phyloP scores from a whole-genome alignment of 2,888 invertebrate species.

The Cordilura impudica region DNA sequence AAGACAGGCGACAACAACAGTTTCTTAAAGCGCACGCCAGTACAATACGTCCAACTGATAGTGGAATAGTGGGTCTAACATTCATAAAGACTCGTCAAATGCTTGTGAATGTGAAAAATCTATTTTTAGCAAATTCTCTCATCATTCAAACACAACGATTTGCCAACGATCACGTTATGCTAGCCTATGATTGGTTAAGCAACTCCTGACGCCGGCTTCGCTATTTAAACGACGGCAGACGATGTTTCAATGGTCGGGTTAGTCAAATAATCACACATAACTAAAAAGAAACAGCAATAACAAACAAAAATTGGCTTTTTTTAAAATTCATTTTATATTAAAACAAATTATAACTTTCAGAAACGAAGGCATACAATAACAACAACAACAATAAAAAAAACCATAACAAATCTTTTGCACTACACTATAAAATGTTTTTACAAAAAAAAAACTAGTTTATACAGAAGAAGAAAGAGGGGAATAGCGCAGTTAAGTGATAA shows the following conservation, averaged over 20 bases:
- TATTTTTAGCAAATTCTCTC: slow-evolving; percentile 66
- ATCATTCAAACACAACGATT: slow-evolving; percentile 61
- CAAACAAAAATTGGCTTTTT: slow-evolving; percentile 17
- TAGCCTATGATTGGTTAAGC: slow-evolving; percentile 59
- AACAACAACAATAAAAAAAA: slow-evolving; percentile 7
- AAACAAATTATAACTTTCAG: slow-evolving; percentile 15
- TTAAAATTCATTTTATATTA: background rate
- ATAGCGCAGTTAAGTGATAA: background rate
- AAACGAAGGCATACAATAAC: slow-evolving; percentile 20
- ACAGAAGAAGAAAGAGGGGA: background rate
- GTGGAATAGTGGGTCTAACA: slow-evolving; percentile 59
- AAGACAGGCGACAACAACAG: slow-evolving; percentile 18
- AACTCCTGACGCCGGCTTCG: slow-evolving; percentile 15
- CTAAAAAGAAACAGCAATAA: slow-evolving; percentile 1
- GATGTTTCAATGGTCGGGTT: slow-evolving; percentile 38
- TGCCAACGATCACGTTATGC: slow-evolving; percentile 63
- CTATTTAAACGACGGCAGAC: slow-evolving; percentile 31
- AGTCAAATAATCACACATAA: slow-evolving; percentile 44
- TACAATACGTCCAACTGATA: slow-evolving; percentile 39
- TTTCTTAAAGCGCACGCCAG: slow-evolving; percentile 46
- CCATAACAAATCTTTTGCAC: slow-evolving; percentile 22
- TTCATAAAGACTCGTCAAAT: slow-evolving; percentile 57
- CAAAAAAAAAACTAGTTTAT: slow-evolving; percentile 2
- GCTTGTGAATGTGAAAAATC: slow-evolving; percentile 56
- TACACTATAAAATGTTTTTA: slow-evolving; percentile 7